Evolutionary conservation across 2,113 vertebrate species (phyloP).

Genomic region (Cercocebus atys): DNA sequence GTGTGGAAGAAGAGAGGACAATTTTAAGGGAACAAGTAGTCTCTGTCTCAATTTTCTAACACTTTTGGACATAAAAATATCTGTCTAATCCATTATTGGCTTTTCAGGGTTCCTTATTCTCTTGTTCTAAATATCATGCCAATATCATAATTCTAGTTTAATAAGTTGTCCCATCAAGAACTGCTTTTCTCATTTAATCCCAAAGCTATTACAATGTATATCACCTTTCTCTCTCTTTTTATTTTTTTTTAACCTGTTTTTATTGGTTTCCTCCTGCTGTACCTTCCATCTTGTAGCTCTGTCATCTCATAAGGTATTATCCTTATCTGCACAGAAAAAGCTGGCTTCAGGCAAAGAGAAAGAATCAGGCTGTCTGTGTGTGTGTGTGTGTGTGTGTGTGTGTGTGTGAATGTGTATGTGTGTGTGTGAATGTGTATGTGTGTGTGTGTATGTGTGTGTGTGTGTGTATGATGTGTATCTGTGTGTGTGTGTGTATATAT

Average conservation of each 20-base stretch:
- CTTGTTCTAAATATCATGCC: neutral
- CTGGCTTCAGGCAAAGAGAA: neutral
- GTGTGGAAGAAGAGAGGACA: neutral
- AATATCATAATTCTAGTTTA: neutral
- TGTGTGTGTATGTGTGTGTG: too few relatives aligned
- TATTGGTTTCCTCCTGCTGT: neutral
- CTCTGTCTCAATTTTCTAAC: neutral
- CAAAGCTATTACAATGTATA: neutral
- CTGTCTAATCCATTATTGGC: neutral
- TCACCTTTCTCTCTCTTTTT: neutral
- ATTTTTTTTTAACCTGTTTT: neutral
- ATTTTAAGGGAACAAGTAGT: neutral
- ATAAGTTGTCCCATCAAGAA: neutral
- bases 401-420: too few relatives aligned
- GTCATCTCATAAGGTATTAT: neutral
- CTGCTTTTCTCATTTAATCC: neutral
- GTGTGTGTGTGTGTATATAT: too few relatives aligned
- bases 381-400: rapidly evolving
- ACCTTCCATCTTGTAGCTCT: neutral
- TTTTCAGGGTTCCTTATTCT: neutral
- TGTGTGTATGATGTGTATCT: too few relatives aligned
- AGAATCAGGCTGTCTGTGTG: neutral
- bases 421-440: too few relatives aligned
- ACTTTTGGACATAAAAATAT: neutral
- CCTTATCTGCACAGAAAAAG: neutral